Evolutionary conservation across 2,888 invertebrate genomes (phyloP), one percentile per base, ranked within the genome.

Genomic region (Timema podura): DNA sequence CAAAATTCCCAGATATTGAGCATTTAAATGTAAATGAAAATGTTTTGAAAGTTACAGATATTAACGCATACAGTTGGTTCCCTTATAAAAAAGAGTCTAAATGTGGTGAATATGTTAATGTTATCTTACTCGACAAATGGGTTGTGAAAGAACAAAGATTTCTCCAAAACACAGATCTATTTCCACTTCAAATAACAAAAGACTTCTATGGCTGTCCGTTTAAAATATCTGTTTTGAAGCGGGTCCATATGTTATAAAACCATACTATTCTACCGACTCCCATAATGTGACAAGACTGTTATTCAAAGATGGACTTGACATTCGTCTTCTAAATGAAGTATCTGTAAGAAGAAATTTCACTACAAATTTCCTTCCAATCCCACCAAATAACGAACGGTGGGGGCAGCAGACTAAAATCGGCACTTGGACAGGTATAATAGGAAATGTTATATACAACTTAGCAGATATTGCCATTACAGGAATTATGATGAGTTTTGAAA

Each of bases 331-430:
- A 45, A 45, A 61, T 11, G 61, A 61, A 61, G n/a, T 61, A 7
- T 61, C 61, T 45, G 44, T 9, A 44, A 9, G 61, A 44, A n/a
- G 61, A 45, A 61, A 61, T 61, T 61, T 61, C 61, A 61, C 61
- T 13, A 6, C 1, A 7, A 13, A 6, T 44, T 61, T 44, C 16
- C 11, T 61, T 9, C 61, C 61, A 16, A 61, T 61, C 10, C 61
- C 61, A 10, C 61, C 61, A 11, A 8, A 61, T 44, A 61, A 61
- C n/a, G 7, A 3, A 13, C 61, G 61, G 6, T 61, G 61, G 61
- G 61, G 61, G 6, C 9, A 45, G 6, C 61, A 10, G 61, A 9
- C 45, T 10, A 30, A 30, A 44, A 61, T 44, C n/a, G 61, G 61
- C 5, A 61, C 30, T 5, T 61, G 61, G 61, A 61, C 61, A 2